phyloP scores from a whole-genome alignment of 2,888 invertebrate genomes.

The Balanococcus diminutus region DNA sequence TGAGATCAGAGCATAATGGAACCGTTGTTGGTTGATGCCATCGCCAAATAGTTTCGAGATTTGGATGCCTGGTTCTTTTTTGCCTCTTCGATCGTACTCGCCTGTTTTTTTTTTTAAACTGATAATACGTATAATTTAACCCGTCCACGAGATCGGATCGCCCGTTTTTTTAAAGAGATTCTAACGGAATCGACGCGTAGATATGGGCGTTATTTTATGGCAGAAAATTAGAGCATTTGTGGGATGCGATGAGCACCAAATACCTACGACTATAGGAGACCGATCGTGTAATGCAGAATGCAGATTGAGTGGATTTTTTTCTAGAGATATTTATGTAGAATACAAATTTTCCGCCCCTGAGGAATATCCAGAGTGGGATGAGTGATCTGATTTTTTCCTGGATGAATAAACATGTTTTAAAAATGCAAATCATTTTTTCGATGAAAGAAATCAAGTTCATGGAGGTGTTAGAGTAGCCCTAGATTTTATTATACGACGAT shows the following conservation, averaged over 20 bases:
- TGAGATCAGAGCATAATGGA: background rate
- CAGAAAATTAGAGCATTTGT: slow-evolving; percentile 15
- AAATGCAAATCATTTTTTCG: background rate
- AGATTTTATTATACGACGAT: background rate
- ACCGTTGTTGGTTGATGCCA: background rate
- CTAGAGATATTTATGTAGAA: background rate
- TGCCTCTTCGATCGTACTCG: background rate
- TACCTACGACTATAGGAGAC: too few relatives aligned
- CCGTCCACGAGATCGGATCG: background rate
- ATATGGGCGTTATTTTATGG: slow-evolving; percentile 16
- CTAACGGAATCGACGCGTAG: background rate
- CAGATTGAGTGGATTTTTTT: background rate
- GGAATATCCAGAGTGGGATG: background rate
- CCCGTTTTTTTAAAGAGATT: background rate
- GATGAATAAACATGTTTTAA: background rate
- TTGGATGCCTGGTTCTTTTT: background rate
- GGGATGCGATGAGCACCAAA: background rate
- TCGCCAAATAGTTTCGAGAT: background rate
- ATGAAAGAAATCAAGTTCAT: background rate
- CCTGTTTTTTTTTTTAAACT: background rate
- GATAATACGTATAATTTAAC: slow-evolving; percentile 10
- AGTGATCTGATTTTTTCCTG: background rate
- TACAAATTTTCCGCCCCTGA: background rate
- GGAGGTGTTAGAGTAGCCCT: background rate
- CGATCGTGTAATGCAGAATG: background rate